Evolutionary conservation across 2,888 invertebrate genomes (phyloP), one percentile per base, ranked within the genome.

Genomic region (Agonopterix subpropinquella): DNA sequence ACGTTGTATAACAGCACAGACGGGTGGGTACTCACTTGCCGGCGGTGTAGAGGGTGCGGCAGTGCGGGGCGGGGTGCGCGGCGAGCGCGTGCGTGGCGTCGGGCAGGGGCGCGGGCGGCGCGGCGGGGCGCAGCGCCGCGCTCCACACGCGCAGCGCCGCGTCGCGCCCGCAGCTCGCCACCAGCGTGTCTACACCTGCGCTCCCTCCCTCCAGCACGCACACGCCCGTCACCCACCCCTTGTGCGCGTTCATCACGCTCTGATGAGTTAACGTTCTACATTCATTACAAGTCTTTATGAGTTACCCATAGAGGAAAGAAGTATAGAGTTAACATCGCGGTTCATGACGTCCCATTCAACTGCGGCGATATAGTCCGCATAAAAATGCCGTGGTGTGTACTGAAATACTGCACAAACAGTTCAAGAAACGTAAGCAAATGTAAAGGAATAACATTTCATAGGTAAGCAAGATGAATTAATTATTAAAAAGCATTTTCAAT

Each of bases 211-310:
- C 47, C 47, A 74, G 53, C 39, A 57, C 53, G 60, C 73, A 90
- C 74, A 96, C 89, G 49, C 95, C 95, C 58, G 94, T 93, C 61
- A 96, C 92, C 96, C 96, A 96, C 67, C 95, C 95, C 73, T 94
- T 95, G 89, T 96, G 96, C 45, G 96, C 95, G 78, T 94, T 93
- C 81, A 94, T 95, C 54, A 95, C 88, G 55, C 82, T 80, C 85
- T 86, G 64, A 7, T 8, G 13, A 2, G 3, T 1, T 8, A 43
- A 28, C n/a, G 43, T 18, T 10, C 1, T 1, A 18, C 4, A 18
- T 18, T n/a, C n/a, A n/a, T n/a, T n/a, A n/a, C n/a, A n/a, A n/a
- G n/a, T n/a, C n/a, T n/a, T n/a, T n/a, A n/a, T n/a, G n/a, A n/a
- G n/a, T n/a, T n/a, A n/a, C n/a, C n/a, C n/a, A n/a, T n/a, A n/a